A percentile compares a stretch with the other conserved stretches of the same genome.
Conservation (phyloP, 92 coral and sea anemone species). For the Epizoanthus stellaris region DNA sequence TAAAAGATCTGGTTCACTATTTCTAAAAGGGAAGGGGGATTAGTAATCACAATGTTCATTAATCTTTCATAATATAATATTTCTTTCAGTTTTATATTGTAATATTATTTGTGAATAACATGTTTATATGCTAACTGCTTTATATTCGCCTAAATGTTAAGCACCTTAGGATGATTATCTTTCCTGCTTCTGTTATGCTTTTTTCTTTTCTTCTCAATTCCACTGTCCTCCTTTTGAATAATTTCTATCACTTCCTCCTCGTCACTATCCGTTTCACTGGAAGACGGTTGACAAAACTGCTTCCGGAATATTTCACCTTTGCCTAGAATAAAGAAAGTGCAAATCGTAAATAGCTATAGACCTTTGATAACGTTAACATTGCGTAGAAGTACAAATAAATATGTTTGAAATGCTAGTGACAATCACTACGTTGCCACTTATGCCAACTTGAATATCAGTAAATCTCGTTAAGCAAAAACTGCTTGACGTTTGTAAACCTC, state of each 20-base stretch:
- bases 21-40: no score
- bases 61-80: no score
- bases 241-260: slow-evolving; percentile 31
- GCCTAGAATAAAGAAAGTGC: background rate
- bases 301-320: slow-evolving; percentile 49
- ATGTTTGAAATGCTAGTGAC: background rate
- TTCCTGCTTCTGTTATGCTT: slow-evolving; percentile 24
- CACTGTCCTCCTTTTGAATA: slow-evolving; percentile 19
- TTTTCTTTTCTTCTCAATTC: slow-evolving; percentile 20
- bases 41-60: no score
- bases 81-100: no score
- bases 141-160: background rate
- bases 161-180: slow-evolving; percentile 32
- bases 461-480: background rate
- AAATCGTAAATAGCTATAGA: background rate
- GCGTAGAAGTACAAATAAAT: background rate
- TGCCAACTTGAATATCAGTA: background rate
- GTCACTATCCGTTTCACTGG: slow-evolving; percentile 34
- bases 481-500: background rate
- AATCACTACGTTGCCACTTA: background rate
- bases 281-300: slow-evolving; percentile 22
- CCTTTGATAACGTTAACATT: background rate
- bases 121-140: no score
- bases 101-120: no score
- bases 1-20: no score